These are phyloP conservation scores for Lepidostoma basale DNA, from an alignment of 1,140 invertebrate species.

Conservation along the genomic window DNA sequence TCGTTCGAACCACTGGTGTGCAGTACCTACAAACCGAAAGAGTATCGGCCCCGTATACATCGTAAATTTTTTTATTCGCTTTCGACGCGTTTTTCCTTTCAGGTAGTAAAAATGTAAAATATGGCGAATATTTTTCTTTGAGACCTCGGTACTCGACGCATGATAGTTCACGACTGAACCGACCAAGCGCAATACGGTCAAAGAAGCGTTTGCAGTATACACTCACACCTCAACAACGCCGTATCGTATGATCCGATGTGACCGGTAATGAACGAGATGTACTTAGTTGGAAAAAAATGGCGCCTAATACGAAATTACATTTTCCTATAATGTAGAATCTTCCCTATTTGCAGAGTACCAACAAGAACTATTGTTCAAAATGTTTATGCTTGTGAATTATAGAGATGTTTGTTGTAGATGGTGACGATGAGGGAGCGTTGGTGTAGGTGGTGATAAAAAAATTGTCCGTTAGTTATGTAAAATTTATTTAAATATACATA, in stretches of 20 bases:
- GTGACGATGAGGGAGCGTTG: too few relatives aligned
- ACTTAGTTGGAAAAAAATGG: slow-evolving; percentile 23
- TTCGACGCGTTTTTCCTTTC: neutral
- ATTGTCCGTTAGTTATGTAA: too few relatives aligned
- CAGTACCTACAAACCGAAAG: slow-evolving; percentile 15
- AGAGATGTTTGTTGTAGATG: too few relatives aligned
- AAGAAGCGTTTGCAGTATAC: slow-evolving; percentile 1
- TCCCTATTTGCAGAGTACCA: too few relatives aligned
- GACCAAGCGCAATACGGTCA: slow-evolving; percentile 40
- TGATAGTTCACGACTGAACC: slow-evolving; percentile 28
- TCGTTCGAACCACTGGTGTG: slow-evolving; percentile 1
- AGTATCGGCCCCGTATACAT: slow-evolving; percentile 13
- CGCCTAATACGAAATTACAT: too few relatives aligned
- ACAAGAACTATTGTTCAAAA: too few relatives aligned
- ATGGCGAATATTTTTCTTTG: slow-evolving; percentile 9
- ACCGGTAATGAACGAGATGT: neutral
- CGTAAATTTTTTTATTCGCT: neutral
- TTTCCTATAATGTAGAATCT: too few relatives aligned
- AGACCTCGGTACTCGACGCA: slow-evolving; percentile 15
- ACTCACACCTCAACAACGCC: neutral
- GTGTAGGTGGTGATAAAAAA: too few relatives aligned
- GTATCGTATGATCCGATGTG: neutral
- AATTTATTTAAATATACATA: too few relatives aligned
- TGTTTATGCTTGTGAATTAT: too few relatives aligned
- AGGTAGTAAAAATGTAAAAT: too few relatives aligned